Percentiles rank a stretch among this genome's conserved stretches.
These are phyloP conservation scores for Semicossyphus pulcher DNA, from an alignment of 2,113 vertebrate genomes.

Conservation along the genomic window DNA sequence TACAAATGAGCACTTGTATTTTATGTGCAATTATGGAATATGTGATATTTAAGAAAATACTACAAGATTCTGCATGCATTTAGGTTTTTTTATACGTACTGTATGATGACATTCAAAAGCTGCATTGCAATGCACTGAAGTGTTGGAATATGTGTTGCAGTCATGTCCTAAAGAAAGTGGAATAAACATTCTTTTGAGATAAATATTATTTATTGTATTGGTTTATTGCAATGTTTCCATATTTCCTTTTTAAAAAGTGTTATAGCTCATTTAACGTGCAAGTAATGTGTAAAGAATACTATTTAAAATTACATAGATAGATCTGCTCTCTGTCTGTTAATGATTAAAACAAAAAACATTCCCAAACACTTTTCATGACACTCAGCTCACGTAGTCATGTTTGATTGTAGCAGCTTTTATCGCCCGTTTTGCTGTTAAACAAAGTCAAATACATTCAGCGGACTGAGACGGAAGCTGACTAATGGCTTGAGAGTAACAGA, in stretches of 20 bases:
- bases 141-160: slow-evolving; percentile 27
- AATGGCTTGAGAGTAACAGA: slow-evolving; percentile 82
- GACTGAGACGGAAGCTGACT: slow-evolving; percentile 76
- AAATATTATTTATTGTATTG: too few relatives aligned
- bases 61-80: slow-evolving; percentile 53
- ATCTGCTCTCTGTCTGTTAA: too few relatives aligned
- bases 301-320: too few relatives aligned
- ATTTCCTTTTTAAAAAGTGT: not conserved
- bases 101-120: slow-evolving; percentile 12
- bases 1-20: slow-evolving; percentile 25
- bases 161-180: slow-evolving; percentile 7
- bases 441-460: slow-evolving; percentile 71
- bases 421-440: slow-evolving; percentile 27
- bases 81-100: not conserved
- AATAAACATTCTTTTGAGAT: slow-evolving; percentile 52
- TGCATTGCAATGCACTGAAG: slow-evolving; percentile 61
- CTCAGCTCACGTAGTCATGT: slow-evolving; percentile 65
- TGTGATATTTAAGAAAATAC: slow-evolving; percentile 13
- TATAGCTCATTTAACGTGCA: not conserved
- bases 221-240: too few relatives aligned
- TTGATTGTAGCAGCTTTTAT: slow-evolving; percentile 61
- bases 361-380: too few relatives aligned
- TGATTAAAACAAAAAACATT: too few relatives aligned
- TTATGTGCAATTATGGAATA: slow-evolving; percentile 30
- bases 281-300: not conserved